These are phyloP conservation scores for Dendrolimus kikuchii DNA, from an alignment of 1,140 invertebrate species.

Conservation along the genomic window DNA sequence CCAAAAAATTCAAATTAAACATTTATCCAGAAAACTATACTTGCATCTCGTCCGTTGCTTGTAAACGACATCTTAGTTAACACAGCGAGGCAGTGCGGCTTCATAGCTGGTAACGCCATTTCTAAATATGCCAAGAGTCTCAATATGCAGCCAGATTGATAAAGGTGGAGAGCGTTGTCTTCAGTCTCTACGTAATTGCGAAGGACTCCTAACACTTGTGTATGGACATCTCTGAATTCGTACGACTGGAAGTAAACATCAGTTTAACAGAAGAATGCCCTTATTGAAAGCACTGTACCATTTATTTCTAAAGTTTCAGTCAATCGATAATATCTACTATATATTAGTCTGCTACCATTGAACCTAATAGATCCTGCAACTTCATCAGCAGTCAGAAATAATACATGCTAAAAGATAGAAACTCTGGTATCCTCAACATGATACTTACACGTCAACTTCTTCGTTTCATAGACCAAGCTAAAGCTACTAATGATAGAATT, in stretches of 20 bases:
- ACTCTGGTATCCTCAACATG: too few relatives aligned
- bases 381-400: too few relatives aligned
- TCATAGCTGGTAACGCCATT: constrained; percentile 54
- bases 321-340: too few relatives aligned
- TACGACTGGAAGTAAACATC: constrained; percentile 32
- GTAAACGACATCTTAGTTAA: constrained; percentile 60
- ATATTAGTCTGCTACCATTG: too few relatives aligned
- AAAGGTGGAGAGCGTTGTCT: constrained; percentile 47
- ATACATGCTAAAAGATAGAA: too few relatives aligned
- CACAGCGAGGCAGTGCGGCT: constrained; percentile 51
- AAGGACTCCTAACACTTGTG: constrained; percentile 42
- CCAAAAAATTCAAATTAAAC: background rate
- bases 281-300: too few relatives aligned
- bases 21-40: constrained; percentile 8
- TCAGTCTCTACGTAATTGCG: constrained; percentile 54
- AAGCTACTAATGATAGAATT: too few relatives aligned
- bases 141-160: constrained; percentile 49
- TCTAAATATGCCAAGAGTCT: constrained; percentile 59
- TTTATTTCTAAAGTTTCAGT: too few relatives aligned
- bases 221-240: constrained; percentile 57
- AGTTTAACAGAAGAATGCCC: too few relatives aligned
- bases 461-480: too few relatives aligned
- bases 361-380: too few relatives aligned
- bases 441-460: too few relatives aligned
- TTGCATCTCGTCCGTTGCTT: constrained; percentile 52